These are phyloP conservation scores for Damaliscus lunatus DNA, from an alignment of 2,113 vertebrate species.

Conservation along the genomic window DNA sequence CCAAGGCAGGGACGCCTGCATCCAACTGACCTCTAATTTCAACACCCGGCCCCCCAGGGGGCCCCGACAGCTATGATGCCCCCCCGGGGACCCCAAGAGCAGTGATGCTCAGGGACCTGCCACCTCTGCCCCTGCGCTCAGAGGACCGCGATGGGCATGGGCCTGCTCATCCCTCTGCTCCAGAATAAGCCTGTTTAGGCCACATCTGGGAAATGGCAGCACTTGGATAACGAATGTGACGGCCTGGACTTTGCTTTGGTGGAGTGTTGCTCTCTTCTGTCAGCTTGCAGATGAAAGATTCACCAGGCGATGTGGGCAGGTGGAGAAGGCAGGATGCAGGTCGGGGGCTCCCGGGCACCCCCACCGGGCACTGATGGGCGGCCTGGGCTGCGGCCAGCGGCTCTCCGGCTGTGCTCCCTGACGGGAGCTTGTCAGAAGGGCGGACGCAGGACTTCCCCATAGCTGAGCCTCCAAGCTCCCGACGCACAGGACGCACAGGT, in stretches of 20 bases:
- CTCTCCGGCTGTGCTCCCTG: background rate
- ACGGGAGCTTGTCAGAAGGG: background rate
- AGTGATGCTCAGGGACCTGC: fast-evolving
- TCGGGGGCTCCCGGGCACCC: background rate
- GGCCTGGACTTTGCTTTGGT: background rate
- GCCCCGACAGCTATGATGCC: fast-evolving
- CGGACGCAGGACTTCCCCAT: fast-evolving
- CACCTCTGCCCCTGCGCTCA: fast-evolving
- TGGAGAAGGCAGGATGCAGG: fast-evolving
- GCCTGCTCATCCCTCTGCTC: fast-evolving
- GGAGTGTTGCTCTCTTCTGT: background rate
- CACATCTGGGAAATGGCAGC: background rate
- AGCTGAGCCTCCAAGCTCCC: background rate
- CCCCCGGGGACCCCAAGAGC: fast-evolving
- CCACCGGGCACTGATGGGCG: fast-evolving
- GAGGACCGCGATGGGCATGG: fast-evolving
- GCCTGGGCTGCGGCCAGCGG: fast-evolving
- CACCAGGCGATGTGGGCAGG: fast-evolving
- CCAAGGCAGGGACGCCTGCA: too few relatives aligned
- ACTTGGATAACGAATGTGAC: fast-evolving
- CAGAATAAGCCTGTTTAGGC: background rate
- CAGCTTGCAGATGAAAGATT: background rate
- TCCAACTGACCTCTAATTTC: fast-evolving
- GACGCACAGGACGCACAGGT: fast-evolving
- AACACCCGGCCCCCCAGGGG: fast-evolving